Evolutionary conservation across 2,113 vertebrate species (phyloP).

Genomic region (Phrynocephalus versicolor): DNA sequence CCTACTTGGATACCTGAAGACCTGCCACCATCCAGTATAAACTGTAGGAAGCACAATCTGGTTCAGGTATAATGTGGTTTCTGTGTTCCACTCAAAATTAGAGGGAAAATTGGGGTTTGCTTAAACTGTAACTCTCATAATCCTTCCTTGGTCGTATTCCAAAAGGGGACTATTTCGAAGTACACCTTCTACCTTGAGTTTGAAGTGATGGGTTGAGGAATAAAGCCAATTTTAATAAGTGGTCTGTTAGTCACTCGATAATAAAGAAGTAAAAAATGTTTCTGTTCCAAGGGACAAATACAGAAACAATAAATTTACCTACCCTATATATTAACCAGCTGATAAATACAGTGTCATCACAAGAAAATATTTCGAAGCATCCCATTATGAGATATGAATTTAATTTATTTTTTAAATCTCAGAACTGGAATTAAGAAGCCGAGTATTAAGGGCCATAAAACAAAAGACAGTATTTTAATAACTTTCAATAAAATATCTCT

Average conservation of each 20-base stretch:
- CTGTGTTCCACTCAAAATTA: background rate
- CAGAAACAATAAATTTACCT: slow-evolving; percentile 52
- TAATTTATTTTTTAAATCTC: slow-evolving; percentile 63
- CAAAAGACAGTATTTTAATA: slow-evolving; percentile 78
- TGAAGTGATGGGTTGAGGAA: background rate
- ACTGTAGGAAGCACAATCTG: background rate
- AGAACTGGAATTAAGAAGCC: slow-evolving; percentile 71
- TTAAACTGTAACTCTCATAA: too few relatives aligned
- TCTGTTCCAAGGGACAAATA: slow-evolving; percentile 30
- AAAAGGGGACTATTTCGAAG: too few relatives aligned
- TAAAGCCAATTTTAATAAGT: slow-evolving; percentile 1
- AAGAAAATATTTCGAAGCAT: slow-evolving; percentile 66
- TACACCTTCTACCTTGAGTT: background rate
- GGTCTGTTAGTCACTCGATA: slow-evolving; percentile 9
- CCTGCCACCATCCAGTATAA: background rate
- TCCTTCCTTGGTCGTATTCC: too few relatives aligned
- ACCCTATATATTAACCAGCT: slow-evolving; percentile 48
- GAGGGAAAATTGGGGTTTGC: too few relatives aligned
- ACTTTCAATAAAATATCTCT: slow-evolving; percentile 76
- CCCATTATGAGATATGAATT: slow-evolving; percentile 72
- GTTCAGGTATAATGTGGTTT: background rate
- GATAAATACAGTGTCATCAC: slow-evolving; percentile 70
- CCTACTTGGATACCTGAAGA: background rate
- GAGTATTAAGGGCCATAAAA: slow-evolving; percentile 72
- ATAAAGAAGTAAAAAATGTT: slow-evolving; percentile 44